A percentile compares a stretch with the other conserved stretches of the same genome.
Conservation (phyloP, 2,797 vertebrate genomes). For the Scolopax bukidnonensis region DNA sequence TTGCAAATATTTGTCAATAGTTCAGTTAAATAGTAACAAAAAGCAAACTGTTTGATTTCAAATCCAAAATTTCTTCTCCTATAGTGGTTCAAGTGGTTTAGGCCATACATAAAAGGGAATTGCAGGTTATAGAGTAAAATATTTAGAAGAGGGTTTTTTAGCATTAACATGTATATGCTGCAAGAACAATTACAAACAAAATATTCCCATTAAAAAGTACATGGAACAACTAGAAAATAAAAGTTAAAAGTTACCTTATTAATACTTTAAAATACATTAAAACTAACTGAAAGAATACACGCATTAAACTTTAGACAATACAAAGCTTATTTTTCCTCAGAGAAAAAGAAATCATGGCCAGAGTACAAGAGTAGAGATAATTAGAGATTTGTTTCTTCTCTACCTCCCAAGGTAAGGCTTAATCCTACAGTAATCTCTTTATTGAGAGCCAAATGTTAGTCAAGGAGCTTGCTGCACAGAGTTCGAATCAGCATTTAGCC, state of each 20-base stretch:
- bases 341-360: conserved; percentile 46
- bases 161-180: background rate
- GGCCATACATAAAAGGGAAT: background rate
- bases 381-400: conserved; percentile 59
- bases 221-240: background rate
- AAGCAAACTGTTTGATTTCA: background rate
- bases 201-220: background rate
- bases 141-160: background rate
- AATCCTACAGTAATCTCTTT: conserved; percentile 61
- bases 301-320: conserved; percentile 20
- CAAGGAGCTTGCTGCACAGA: conserved; percentile 4
- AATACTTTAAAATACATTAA: conserved; percentile 12
- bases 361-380: conserved; percentile 38
- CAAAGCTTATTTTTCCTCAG: conserved; percentile 45
- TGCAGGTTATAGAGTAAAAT: background rate
- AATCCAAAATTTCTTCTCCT: conserved; percentile 20
- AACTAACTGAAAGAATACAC: background rate
- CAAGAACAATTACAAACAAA: background rate
- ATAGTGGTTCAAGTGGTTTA: background rate
- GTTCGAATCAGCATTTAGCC: background rate
- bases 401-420: conserved; percentile 48
- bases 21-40: conserved; percentile 51
- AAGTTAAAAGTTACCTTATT: conserved; percentile 6
- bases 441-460: conserved; percentile 30
- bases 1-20: conserved; percentile 52